These are phyloP conservation scores for Drosophila neoperkinsi DNA, from an alignment of 2,888 invertebrate genomes.

Conservation along the genomic window DNA sequence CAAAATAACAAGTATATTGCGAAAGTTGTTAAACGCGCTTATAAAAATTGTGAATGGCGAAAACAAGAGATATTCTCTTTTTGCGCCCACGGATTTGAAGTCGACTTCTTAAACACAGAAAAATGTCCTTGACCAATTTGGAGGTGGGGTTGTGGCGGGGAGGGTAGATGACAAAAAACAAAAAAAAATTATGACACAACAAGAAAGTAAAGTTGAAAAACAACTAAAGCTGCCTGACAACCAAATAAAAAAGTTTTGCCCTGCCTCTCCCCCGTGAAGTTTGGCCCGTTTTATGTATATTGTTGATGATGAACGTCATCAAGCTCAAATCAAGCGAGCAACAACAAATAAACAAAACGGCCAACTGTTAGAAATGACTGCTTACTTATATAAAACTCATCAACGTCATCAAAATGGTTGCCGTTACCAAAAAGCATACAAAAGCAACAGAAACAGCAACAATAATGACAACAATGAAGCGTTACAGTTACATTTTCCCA, in stretches of 20 bases:
- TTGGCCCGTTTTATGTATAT: conserved; percentile 6
- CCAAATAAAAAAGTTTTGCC: conserved; percentile 53
- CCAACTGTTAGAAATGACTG: conserved; percentile 51
- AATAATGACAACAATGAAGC: conserved; percentile 67
- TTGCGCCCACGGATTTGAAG: conserved; percentile 15
- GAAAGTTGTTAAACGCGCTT: conserved; percentile 50
- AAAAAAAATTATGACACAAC: conserved; percentile 52
- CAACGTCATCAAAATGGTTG: conserved; percentile 69
- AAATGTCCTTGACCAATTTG: conserved; percentile 22
- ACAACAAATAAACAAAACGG: conserved; percentile 63
- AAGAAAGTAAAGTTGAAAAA: conserved; percentile 55
- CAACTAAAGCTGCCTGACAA: conserved; percentile 47
- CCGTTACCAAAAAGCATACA: conserved; percentile 48
- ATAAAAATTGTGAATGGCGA: conserved; percentile 16
- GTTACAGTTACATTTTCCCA: conserved; percentile 57
- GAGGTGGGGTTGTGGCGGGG: background rate
- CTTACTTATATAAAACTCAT: conserved; percentile 64
- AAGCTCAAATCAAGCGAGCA: conserved; percentile 67
- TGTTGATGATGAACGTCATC: conserved; percentile 59
- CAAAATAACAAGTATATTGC: conserved; percentile 41
- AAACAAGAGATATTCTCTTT: conserved; percentile 11
- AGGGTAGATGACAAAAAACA: conserved; percentile 10
- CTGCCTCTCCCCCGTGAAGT: conserved; percentile 33
- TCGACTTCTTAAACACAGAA: conserved; percentile 2
- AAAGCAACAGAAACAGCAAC: conserved; percentile 26